Base-by-base conservation (phyloP, 2,888 invertebrate genomes). In the Watsonalla cultraria region DNA sequence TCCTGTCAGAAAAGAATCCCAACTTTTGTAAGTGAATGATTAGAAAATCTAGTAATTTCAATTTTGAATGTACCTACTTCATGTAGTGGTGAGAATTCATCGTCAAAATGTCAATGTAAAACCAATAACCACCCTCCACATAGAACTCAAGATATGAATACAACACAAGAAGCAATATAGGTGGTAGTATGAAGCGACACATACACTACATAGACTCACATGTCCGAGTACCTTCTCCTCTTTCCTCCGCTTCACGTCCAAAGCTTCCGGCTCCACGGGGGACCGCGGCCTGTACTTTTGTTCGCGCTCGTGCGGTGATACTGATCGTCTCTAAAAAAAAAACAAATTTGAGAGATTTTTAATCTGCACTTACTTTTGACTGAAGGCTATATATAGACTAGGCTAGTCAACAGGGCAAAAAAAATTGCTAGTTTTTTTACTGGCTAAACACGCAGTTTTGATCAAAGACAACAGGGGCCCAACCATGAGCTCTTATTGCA, bases 161-260 rank as follows among this genome's bases (percentile, higher is more conserved):
- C 13, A 48, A 53, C 47, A 55, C 56, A 49, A 61, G 53, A 55
- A 55, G 54, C 61, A 59, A 60, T 56, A 66, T 57, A 59, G 58
- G 54, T 58, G 67, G 24, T 59, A 60, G 63, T 42, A 42, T 42
- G 65, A 75, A 74, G 74, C 78, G 80, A 81, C 85, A 86, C 86
- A 85, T 86, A 86, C 86, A 86, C 86, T 86, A 82, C 82, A 86
- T 77, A 86, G 80, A 95, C 96, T 95, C 92, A 96, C 96, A 92
- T 96, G 95, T 75, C 93, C 93, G 80, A 95, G 92, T 92, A 96
- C 96, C 86, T 96, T 96, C 90, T 96, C 96, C 91, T 95, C 95
- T 86, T 96, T 96, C 80, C 96, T 91, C 66, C 95, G 93, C 80
- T 96, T 96, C 54, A 91, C 92, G 74, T 96, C 95, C 62, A 93